Evolutionary conservation across 2,888 invertebrate genomes (phyloP), one percentile per base, ranked within the genome.

Genomic region (Meteorus cinctellus): DNA sequence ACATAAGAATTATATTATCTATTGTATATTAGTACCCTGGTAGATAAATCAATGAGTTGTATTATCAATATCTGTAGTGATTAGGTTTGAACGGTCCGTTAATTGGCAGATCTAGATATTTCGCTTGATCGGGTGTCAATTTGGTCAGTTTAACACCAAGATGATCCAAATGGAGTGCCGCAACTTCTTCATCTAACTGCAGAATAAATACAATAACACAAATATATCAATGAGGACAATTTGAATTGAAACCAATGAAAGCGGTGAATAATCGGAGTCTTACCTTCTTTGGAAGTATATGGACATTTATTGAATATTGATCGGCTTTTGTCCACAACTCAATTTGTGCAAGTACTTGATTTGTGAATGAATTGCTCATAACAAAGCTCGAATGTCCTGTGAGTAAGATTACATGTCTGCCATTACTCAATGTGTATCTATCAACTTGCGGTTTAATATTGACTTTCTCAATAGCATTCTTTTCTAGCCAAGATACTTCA

Each of bases 381-480:
- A 99, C 99, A 90, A 99, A 99, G 73, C 98, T 98, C 5, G 99
- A 96, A 91, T 99, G 99, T 48, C 99, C 99, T 86, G 96, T 98
- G 79, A 99, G 92, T 16, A 99, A 91, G 86, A 99, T 97, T 70
- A 99, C 92, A 90, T 99, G 97, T 80, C 95, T 95, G 45, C 98
- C 98, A 91, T 95, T 98, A 74, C 93, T 90, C 84, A 99, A 91
- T 81, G 93, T 94, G 90, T 97, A 99, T 77, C 98, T 94, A 90
- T 99, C 99, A 77, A 98, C 98, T 92, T 99, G 99, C 4, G 98
- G 97, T 90, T 99, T 98, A 79, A 99, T 95, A 87, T 96, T 97
- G 27, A 96, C 93, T 91, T 98, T 98, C 82, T 94, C 93, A 72
- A 91, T 92, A 72, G 96, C 94, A 91, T 98, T 98, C 73, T 95